phyloP scores from a whole-genome alignment of 1,140 invertebrate species.

The Pararge aegeria region DNA sequence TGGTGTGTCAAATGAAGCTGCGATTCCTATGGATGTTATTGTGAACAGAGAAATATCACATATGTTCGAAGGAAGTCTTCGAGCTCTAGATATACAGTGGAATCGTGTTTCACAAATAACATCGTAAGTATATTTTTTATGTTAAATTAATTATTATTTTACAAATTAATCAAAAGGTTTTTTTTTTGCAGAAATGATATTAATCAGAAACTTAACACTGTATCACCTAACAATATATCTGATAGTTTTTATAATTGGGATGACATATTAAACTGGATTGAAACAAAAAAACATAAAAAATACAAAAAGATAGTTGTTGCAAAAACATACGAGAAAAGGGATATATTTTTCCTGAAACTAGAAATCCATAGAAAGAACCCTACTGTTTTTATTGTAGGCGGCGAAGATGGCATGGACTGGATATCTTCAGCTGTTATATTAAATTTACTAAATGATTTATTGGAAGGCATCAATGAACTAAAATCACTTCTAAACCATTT shows the following conservation, averaged over 20 bases:
- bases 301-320: conserved; percentile 48
- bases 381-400: conserved; percentile 56
- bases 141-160: no score
- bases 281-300: conserved; percentile 25
- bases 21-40: conserved; percentile 48
- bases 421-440: conserved; percentile 53
- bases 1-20: conserved; percentile 60
- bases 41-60: conserved; percentile 33
- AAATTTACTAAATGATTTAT: conserved; percentile 42
- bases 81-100: conserved; percentile 41
- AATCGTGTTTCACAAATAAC: conserved; percentile 19
- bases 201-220: not conserved
- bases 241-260: conserved; percentile 39
- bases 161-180: not conserved
- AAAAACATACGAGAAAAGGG: conserved; percentile 54
- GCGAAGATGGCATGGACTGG: conserved; percentile 63
- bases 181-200: not conserved
- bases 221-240: conserved; percentile 16
- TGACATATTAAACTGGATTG: conserved; percentile 41
- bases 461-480: conserved; percentile 30
- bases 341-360: conserved; percentile 55
- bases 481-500: conserved; percentile 37
- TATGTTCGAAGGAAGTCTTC: conserved; percentile 43
- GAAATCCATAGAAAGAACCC: conserved; percentile 39
- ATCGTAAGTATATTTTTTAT: conserved; percentile 30